Percentiles rank a stretch among this genome's conserved stretches.
Conservation (phyloP, 1,140 invertebrate genomes). For the Asbolus verrucosus region DNA sequence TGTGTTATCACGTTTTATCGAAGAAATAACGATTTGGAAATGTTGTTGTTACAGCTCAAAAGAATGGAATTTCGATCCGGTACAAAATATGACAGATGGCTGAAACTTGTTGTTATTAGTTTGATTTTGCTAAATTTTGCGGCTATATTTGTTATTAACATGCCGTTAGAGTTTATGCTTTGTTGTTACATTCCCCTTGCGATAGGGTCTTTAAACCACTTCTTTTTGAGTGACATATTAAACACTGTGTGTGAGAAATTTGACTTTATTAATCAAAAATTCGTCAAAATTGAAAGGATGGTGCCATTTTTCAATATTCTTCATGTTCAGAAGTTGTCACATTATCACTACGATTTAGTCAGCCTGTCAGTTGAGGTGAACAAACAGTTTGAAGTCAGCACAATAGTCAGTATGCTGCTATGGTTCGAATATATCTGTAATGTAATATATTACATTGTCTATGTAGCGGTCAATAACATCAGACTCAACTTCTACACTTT, state of each 20-base stretch:
- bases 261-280: not conserved
- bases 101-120: not conserved
- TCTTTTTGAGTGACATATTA: not conserved
- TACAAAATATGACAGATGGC: not conserved
- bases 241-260: not conserved
- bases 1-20: not conserved
- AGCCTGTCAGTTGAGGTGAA: not conserved
- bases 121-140: too few species aligned
- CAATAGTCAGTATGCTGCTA: not conserved
- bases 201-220: not conserved
- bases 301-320: not conserved
- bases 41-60: not conserved
- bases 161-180: too few species aligned
- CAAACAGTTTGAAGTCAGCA: constrained; percentile 6
- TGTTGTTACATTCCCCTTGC: not conserved
- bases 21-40: not conserved
- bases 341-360: not conserved
- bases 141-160: not conserved
- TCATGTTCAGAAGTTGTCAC: not conserved
- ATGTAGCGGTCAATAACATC: too few species aligned
- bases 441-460: too few species aligned
- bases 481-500: too few species aligned
- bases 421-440: not conserved
- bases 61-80: not conserved
- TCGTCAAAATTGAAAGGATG: not conserved